Percentiles rank a stretch among this genome's conserved stretches.
phyloP scores from a whole-genome alignment of 2,888 invertebrate species.

The Apeira syringaria region DNA sequence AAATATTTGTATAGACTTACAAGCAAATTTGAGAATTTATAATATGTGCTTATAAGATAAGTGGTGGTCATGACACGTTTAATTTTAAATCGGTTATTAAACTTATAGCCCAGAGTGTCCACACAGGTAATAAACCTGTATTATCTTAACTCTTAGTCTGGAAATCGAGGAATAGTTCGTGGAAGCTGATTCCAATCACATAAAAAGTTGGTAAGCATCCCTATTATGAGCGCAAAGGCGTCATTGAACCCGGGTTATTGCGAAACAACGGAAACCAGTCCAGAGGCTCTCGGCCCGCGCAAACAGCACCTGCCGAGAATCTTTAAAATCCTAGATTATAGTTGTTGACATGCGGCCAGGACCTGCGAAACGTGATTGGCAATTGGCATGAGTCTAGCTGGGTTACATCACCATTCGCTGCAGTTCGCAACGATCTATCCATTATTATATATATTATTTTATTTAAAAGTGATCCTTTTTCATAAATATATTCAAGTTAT shows the following conservation, averaged over 20 bases:
- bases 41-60: too few species aligned
- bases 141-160: too few species aligned
- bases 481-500: too few species aligned
- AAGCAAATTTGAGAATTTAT: too few species aligned
- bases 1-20: too few species aligned
- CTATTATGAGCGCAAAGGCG: slow-evolving; percentile 75
- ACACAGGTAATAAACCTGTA: too few species aligned
- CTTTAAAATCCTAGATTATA: slow-evolving; percentile 81
- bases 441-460: slow-evolving; percentile 6
- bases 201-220: neutral
- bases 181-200: neutral
- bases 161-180: too few species aligned
- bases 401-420: slow-evolving; percentile 65
- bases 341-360: slow-evolving; percentile 75
- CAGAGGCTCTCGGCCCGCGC: slow-evolving; percentile 44
- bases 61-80: too few species aligned
- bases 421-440: slow-evolving; percentile 37
- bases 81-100: too few species aligned
- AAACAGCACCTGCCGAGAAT: slow-evolving; percentile 76
- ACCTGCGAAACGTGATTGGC: slow-evolving; percentile 62
- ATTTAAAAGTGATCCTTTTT: too few species aligned
- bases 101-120: too few species aligned
- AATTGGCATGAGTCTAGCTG: slow-evolving; percentile 54
- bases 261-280: slow-evolving; percentile 83
- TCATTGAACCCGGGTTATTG: slow-evolving; percentile 81